phyloP scores from a whole-genome alignment of 2,888 invertebrate genomes.

The Drosophila antonietae region DNA sequence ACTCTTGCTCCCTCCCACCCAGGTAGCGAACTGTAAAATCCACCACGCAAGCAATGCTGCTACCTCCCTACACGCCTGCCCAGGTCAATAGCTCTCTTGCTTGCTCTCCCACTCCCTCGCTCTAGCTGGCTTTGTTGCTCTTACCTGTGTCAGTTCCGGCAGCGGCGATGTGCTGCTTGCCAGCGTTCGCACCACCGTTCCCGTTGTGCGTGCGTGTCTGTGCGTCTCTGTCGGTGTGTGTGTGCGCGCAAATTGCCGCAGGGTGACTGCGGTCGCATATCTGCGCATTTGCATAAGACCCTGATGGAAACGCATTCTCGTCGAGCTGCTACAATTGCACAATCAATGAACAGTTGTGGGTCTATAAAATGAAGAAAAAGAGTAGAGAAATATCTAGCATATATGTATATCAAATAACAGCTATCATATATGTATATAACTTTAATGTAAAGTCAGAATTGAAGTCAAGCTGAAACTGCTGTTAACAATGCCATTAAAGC shows the following conservation, averaged over 20 bases:
- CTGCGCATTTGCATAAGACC: constrained; percentile 64
- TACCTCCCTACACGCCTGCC: background rate
- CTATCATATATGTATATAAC: too few species aligned
- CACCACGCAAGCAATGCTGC: background rate
- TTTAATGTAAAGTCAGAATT: too few species aligned
- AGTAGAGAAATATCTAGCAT: too few species aligned
- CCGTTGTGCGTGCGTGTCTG: constrained; percentile 13
- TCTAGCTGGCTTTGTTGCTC: constrained; percentile 2
- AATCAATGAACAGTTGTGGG: background rate
- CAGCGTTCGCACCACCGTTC: constrained; percentile 55
- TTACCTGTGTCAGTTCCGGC: constrained; percentile 72
- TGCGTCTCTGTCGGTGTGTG: constrained; percentile 13
- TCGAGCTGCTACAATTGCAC: background rate
- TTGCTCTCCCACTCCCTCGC: background rate
- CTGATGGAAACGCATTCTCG: constrained; percentile 63
- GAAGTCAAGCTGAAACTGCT: too few species aligned
- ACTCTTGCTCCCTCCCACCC: constrained; percentile 11
- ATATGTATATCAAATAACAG: too few species aligned
- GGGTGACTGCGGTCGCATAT: constrained; percentile 54
- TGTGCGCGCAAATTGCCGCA: constrained; percentile 37
- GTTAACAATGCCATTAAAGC: too few species aligned
- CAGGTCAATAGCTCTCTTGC: constrained; percentile 1
- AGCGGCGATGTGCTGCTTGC: constrained; percentile 65
- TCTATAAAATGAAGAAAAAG: background rate
- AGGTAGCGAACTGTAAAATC: background rate